Percentiles rank a stretch among this genome's conserved stretches.
Evolutionary conservation across 2,888 invertebrate genomes (phyloP).

Genomic region (Drosophila nr. perissopoda): DNA sequence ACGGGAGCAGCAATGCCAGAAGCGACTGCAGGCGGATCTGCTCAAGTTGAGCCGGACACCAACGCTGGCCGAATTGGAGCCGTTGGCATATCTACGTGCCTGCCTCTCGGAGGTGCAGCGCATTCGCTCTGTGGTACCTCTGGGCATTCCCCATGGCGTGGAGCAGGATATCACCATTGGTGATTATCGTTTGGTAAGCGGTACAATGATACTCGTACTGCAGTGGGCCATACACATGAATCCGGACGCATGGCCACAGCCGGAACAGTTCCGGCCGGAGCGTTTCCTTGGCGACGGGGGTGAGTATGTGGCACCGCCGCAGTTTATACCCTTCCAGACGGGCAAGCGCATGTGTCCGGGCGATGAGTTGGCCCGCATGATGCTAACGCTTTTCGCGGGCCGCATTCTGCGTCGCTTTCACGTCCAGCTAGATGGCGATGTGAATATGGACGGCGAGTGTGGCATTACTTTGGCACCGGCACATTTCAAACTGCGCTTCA

Average conservation of each 20-base stretch:
- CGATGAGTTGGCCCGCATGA: constrained; percentile 92
- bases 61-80: constrained; percentile 76
- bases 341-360: constrained; percentile 96
- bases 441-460: constrained; percentile 89
- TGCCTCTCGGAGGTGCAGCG: constrained; percentile 92
- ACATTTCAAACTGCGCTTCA: constrained; percentile 83
- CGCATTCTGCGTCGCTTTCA: constrained; percentile 88
- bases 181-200: constrained; percentile 89
- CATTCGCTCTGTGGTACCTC: constrained; percentile 91
- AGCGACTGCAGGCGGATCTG: constrained; percentile 77
- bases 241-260: constrained; percentile 88
- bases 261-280: constrained; percentile 89
- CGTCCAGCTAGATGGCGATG: constrained; percentile 76
- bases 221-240: constrained; percentile 94
- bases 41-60: constrained; percentile 46
- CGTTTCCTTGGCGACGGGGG: constrained; percentile 89
- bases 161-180: constrained; percentile 86
- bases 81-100: constrained; percentile 86
- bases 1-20: constrained; percentile 88
- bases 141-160: constrained; percentile 94
- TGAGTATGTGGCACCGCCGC: constrained; percentile 87
- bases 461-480: constrained; percentile 91
- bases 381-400: constrained; percentile 88
- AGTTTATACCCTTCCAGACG: constrained; percentile 93
- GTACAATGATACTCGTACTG: constrained; percentile 91